A percentile compares a stretch with the other conserved stretches of the same genome.
These are phyloP conservation scores for Burhinus oedicnemus DNA, from an alignment of 2,113 vertebrate genomes.

Conservation along the genomic window DNA sequence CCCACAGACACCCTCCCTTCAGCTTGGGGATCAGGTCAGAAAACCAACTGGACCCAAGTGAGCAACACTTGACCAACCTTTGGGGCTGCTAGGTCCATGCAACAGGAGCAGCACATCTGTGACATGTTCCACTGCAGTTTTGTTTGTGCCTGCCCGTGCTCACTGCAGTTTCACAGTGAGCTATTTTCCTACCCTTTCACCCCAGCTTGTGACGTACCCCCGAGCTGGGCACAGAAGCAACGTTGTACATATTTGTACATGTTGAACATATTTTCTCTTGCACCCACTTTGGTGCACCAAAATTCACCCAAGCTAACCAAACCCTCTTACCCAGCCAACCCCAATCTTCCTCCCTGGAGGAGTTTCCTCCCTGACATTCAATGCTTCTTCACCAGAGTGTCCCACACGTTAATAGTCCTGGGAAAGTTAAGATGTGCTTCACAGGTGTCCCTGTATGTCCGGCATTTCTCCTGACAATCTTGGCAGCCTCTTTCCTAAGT, in stretches of 20 bases:
- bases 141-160: background rate
- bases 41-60: background rate
- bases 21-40: background rate
- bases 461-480: background rate
- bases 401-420: background rate
- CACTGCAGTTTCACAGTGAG: rapidly evolving
- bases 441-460: background rate
- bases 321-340: background rate
- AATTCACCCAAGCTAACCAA: background rate
- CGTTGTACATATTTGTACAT: rapidly evolving
- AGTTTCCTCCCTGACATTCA: background rate
- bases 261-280: background rate
- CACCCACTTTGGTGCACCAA: too few species aligned
- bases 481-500: background rate
- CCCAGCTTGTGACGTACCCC: background rate
- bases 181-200: background rate
- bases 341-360: background rate
- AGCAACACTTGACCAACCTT: background rate
- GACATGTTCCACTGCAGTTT: rapidly evolving
- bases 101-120: background rate
- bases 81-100: background rate
- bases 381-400: background rate
- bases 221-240: background rate
- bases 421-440: background rate
- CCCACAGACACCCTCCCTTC: background rate